Evolutionary conservation across 1,140 invertebrate genomes (phyloP).

Genomic region (Prorops nasuta): DNA sequence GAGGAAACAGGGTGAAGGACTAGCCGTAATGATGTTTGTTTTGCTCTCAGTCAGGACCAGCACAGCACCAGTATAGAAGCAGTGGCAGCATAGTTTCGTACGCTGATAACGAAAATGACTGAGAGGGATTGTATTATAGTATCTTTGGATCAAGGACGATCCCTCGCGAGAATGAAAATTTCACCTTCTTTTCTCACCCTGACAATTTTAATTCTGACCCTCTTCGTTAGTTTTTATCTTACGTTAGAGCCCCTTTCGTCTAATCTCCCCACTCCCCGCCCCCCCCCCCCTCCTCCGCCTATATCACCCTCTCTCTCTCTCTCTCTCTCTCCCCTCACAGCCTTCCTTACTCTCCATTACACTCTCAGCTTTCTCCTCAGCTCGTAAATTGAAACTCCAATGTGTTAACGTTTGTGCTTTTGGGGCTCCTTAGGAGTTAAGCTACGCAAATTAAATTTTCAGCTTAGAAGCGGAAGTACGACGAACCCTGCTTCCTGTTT

Average conservation of each 20-base stretch:
- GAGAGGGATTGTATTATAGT: no score
- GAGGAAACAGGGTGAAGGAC: slow-evolving; percentile 17
- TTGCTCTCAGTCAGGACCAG: no score
- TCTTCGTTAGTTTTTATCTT: not conserved
- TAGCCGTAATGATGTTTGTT: slow-evolving; percentile 51
- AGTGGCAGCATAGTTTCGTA: no score
- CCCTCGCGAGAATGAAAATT: no score
- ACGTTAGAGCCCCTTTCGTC: slow-evolving; percentile 5
- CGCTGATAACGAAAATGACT: no score
- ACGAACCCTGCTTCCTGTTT: slow-evolving; percentile 16
- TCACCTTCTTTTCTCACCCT: no score
- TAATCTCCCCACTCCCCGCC: not conserved
- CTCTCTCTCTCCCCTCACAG: not conserved
- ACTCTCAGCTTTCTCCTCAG: no score
- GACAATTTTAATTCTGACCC: no score
- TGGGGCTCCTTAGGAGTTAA: slow-evolving; percentile 47
- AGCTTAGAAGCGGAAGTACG: slow-evolving; percentile 40
- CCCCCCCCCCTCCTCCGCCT: not conserved
- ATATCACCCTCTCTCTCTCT: not conserved
- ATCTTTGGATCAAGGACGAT: no score
- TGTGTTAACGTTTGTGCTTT: slow-evolving; percentile 38
- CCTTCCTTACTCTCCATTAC: slow-evolving; percentile 5
- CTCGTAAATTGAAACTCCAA: slow-evolving; percentile 50
- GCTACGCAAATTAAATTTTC: slow-evolving; percentile 55
- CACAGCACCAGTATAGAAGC: no score